Evolutionary conservation across 2,797 vertebrate genomes (phyloP), one percentile per base, ranked within the genome.

Genomic region (Hemitrygon akajei): DNA sequence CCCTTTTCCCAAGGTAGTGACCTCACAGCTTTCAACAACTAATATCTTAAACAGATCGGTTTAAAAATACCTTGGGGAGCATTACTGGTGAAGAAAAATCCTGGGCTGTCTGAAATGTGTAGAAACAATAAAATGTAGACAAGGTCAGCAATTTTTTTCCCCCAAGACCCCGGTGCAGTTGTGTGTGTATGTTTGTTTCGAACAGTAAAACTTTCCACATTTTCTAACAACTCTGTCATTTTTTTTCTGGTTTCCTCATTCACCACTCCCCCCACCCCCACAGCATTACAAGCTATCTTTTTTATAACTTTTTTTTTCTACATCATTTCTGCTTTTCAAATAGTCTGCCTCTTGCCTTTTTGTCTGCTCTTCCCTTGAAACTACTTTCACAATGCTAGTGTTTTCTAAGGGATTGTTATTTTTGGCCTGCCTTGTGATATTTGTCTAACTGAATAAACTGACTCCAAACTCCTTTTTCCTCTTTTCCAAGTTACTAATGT

Each of bases 11-110:
- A 93, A 93, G 91, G 91, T 76, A 93, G 47, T 93, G 91, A 93
- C 71, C 91, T 76, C 69, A 56, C 91, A 76, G 69, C 47, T 76
- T 75, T 93, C 91, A 76, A 58, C 91, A 93, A 71, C 40, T 93
- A 93, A 93, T 93, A 58, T 93, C 91, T 93, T 75, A 93, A 93
- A 93, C 91, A 93, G 91, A 93, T 93, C 40, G n/a, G 71, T 93
- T 76, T 93, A 47, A 93, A 93, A 75, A 93, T 40, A 40, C 91
- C 91, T 93, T 56, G 20, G 91, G 91, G 91, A 93, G 91, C 14
- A n/a, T 76, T 92, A 18, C 37, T 93, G 71, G 91, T 47, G 37
- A 93, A 93, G 73, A 47, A 56, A 76, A 93, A 58, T 75, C 37
- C 91, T 30, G 14, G 71, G 91, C 47, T 93, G 91, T 93, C 91